phyloP scores from a whole-genome alignment of 2,888 invertebrate species.

The Lomographa bimaculata region DNA sequence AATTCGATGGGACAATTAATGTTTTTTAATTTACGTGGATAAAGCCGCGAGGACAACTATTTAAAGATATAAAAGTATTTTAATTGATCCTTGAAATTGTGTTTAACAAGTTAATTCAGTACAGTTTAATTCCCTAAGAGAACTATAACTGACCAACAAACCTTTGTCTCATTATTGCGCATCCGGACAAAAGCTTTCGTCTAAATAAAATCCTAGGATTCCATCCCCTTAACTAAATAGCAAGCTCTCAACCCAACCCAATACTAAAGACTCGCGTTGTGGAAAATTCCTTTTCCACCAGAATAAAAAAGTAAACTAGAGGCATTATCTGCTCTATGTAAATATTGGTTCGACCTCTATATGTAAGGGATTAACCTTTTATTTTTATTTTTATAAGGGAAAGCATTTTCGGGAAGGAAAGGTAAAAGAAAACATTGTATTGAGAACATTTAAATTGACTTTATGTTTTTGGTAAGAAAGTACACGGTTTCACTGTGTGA shows the following conservation, averaged over 20 bases:
- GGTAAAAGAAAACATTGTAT: conserved; percentile 4
- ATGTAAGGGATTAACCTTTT: conserved; percentile 20
- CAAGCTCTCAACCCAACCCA: conserved; percentile 10
- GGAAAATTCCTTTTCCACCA: conserved; percentile 27
- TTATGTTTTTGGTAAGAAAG: too few relatives aligned
- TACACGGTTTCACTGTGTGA: too few relatives aligned
- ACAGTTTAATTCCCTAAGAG: too few relatives aligned
- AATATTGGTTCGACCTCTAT: conserved; percentile 30
- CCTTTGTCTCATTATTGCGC: conserved; percentile 1
- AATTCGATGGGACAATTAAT: too few relatives aligned
- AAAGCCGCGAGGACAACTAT: too few relatives aligned
- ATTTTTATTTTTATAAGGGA: conserved; percentile 12
- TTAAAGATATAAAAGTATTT: too few relatives aligned
- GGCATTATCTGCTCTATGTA: conserved; percentile 32
- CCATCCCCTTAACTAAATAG: conserved; percentile 14
- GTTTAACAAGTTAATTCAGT: too few relatives aligned
- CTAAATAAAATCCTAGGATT: conserved; percentile 15
- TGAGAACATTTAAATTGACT: conserved; percentile 5
- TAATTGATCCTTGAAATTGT: too few relatives aligned
- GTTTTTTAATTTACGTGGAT: too few relatives aligned
- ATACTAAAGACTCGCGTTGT: conserved; percentile 23
- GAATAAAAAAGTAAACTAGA: conserved; percentile 31
- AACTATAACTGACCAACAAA: not conserved
- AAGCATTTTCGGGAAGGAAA: conserved; percentile 5
- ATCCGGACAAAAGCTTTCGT: conserved; percentile 4